Percentiles rank a stretch among this genome's conserved stretches.
These are phyloP conservation scores for Pachyrhynchus sulphureomaculatus DNA, from an alignment of 1,140 invertebrate genomes.

Conservation along the genomic window DNA sequence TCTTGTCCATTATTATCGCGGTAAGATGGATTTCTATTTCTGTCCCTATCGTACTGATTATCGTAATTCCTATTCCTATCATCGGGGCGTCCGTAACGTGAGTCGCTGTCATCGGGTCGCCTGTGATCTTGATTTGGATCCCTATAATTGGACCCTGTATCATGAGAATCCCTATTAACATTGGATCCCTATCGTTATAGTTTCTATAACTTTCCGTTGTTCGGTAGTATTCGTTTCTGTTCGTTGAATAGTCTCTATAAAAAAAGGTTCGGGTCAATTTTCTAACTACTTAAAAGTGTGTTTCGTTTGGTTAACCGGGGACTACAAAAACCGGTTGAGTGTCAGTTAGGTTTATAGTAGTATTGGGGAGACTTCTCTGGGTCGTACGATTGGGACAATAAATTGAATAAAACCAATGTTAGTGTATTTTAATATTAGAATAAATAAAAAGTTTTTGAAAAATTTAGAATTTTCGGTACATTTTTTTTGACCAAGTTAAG, in stretches of 20 bases:
- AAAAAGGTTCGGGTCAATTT: conserved; percentile 11
- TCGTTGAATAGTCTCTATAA: conserved; percentile 21
- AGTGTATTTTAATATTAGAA: too few species aligned
- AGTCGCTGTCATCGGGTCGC: too few species aligned
- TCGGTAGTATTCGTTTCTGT: conserved; percentile 4
- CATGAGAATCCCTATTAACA: background rate
- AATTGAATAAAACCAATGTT: too few species aligned
- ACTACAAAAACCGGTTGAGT: conserved; percentile 24
- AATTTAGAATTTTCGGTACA: too few species aligned
- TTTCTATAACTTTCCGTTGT: conserved; percentile 13
- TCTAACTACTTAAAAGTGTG: conserved; percentile 21
- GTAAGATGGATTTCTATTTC: conserved; percentile 7
- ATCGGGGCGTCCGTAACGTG: too few species aligned
- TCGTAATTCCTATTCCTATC: too few species aligned
- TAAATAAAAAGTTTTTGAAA: too few species aligned
- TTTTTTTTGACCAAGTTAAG: too few species aligned
- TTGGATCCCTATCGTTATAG: conserved; percentile 10
- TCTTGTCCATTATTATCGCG: background rate
- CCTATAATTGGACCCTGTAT: conserved; percentile 8
- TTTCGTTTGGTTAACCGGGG: conserved; percentile 18
- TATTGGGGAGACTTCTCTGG: background rate
- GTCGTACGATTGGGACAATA: background rate
- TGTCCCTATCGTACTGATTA: background rate
- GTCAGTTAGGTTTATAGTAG: conserved; percentile 11
- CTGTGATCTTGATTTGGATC: background rate